Percentiles rank a stretch among this genome's conserved stretches.
These are phyloP conservation scores for Hydrochoerus hydrochaeris DNA, from an alignment of 2,113 vertebrate species.

Conservation along the genomic window DNA sequence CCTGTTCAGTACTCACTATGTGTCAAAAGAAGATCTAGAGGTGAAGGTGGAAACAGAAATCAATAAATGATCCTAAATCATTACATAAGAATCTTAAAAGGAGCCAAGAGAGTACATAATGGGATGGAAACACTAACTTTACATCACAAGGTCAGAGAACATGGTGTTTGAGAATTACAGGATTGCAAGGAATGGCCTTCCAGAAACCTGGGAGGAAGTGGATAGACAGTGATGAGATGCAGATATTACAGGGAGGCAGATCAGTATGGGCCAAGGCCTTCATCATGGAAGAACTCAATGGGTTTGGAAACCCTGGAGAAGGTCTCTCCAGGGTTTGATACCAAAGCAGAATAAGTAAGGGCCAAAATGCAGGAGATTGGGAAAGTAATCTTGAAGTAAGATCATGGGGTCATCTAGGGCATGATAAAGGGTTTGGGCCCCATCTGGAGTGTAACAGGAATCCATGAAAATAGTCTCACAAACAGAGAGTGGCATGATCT, in stretches of 20 bases:
- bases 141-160: not conserved
- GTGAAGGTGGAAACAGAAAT: not conserved
- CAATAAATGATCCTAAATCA: not conserved
- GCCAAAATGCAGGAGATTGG: not conserved
- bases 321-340: not conserved
- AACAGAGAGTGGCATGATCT: not conserved
- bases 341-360: not conserved
- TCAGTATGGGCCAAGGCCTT: not conserved
- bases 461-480: not conserved
- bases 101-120: not conserved
- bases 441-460: not conserved
- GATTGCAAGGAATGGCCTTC: not conserved
- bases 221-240: not conserved
- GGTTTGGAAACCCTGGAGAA: not conserved
- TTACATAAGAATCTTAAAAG: not conserved
- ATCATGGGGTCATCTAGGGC: not conserved
- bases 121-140: not conserved
- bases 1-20: not conserved
- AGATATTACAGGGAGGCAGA: accelerated
- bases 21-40: not conserved
- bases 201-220: not conserved
- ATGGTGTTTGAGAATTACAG: not conserved
- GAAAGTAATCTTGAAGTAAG: not conserved
- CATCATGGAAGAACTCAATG: not conserved
- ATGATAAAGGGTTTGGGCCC: not conserved